Evolutionary conservation across 1,140 invertebrate genomes (phyloP), one percentile per base, ranked within the genome.

Genomic region (Daktulosphaira vitifoliae): DNA sequence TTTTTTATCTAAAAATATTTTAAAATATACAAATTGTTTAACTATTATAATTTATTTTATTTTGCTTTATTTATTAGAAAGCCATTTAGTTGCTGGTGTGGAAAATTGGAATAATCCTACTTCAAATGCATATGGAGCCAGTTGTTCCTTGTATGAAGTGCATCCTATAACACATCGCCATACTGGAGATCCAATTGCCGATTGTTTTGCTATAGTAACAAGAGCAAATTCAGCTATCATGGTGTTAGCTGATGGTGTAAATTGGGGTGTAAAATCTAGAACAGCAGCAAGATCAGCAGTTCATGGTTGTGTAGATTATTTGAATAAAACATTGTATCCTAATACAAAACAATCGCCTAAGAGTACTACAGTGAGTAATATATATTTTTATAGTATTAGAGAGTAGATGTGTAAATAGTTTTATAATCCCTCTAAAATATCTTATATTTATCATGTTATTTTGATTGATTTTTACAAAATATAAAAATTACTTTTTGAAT

Each of bases 181-280:
- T 62, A 88, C 88, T 78, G 90, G 92, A 5, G 87, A 89, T 73
- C 92, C 92, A 15, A 88, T 95, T 68, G 92, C 92, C 15, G 92
- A 95, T 77, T 87, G 89, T 70, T 95, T 90, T 78, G 91, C 86
- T 2, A 78, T 95, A 44, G 84, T 89, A 68, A 83, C 87, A 4
- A 78, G 90, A 42, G 81, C 81, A 48, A 88, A 93, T 74, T 89
- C 84, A 67, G 85, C 86, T 4, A 82, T 93, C 66, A 76, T 95
- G 70, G 85, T 87, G 33, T 79, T 96, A 49, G 92, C 90, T 13
- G 92, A 95, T 80, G 92, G 92, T 38, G 92, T 95, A 0, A 95
- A 96, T 77, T 95, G 92, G 92, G 92, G 92, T 52, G 84, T 89
- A 71, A 90, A 90, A 71, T 89, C 91, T 29, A 82, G 87, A 56